phyloP scores from a whole-genome alignment of 1,140 invertebrate genomes.

The roundworm (Caenorhabditis elegans) region DNA sequence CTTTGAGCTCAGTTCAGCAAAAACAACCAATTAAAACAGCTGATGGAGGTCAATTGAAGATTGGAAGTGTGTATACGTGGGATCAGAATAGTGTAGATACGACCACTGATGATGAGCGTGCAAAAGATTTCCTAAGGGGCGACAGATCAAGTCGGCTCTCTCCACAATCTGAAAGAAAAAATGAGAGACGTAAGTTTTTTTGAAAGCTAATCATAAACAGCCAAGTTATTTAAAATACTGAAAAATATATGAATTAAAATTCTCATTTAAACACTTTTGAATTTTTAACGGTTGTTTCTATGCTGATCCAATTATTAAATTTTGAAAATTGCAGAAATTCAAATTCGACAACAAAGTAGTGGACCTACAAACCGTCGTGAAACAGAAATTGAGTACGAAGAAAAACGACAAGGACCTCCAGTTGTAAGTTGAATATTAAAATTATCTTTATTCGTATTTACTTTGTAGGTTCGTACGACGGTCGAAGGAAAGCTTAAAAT shows the following conservation, averaged over 20 bases:
- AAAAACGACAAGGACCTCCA: conserved; percentile 33
- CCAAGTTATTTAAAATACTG: too few relatives aligned
- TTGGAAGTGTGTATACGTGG: conserved; percentile 46
- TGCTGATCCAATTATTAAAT: too few relatives aligned
- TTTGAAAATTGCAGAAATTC: not conserved
- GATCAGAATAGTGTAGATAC: conserved; percentile 23
- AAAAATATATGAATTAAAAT: too few relatives aligned
- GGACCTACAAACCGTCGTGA: not conserved
- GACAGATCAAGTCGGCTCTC: conserved; percentile 29
- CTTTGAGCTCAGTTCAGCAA: conserved; percentile 44
- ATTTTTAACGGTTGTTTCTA: too few relatives aligned
- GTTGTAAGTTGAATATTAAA: not conserved
- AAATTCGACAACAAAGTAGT: conserved; percentile 4
- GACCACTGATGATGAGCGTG: not conserved
- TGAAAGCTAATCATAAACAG: not conserved
- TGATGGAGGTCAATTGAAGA: conserved; percentile 37
- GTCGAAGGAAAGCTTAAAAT: conserved; percentile 50
- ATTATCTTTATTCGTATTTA: not conserved
- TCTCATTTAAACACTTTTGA: too few relatives aligned
- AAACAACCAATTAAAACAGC: conserved; percentile 21
- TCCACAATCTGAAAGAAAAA: conserved; percentile 36
- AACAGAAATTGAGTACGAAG: conserved; percentile 20
- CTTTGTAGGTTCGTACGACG: conserved; percentile 48
- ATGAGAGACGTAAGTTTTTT: not conserved
- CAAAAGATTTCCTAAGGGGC: not conserved